Percentiles rank a stretch among this genome's conserved stretches.
Conservation (phyloP, 2,113 vertebrate species). For the Laticauda colubrina region DNA sequence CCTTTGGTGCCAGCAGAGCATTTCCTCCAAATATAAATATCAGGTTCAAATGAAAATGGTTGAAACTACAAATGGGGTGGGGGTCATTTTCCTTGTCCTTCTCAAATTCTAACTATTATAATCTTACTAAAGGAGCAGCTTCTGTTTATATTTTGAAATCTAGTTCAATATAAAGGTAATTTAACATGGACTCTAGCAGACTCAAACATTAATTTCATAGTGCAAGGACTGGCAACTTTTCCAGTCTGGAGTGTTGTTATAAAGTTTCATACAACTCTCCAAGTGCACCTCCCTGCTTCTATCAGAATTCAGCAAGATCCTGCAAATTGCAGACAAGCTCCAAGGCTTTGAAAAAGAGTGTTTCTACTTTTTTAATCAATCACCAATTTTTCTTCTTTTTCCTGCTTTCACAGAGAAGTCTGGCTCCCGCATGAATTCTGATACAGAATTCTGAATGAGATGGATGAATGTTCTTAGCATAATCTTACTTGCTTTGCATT, state of each 20-base stretch:
- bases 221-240: neutral
- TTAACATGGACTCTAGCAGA: neutral
- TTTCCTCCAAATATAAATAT: neutral
- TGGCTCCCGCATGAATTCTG: no score
- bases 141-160: neutral
- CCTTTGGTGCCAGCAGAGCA: neutral
- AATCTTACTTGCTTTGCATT: conserved; percentile 46
- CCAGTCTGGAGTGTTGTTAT: neutral
- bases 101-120: neutral
- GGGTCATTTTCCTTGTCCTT: neutral
- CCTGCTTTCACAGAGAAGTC: neutral
- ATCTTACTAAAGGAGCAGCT: neutral
- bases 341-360: neutral
- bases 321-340: neutral
- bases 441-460: neutral
- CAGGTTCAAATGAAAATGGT: neutral
- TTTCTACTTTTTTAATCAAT: neutral
- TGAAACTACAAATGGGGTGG: neutral
- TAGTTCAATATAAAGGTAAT: neutral
- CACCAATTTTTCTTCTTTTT: neutral
- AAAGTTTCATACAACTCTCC: neutral
- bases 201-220: neutral
- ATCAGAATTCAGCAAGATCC: neutral
- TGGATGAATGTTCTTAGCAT: conserved; percentile 7
- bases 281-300: neutral